A percentile compares a stretch with the other conserved stretches of the same genome.
Evolutionary conservation across 2,797 vertebrate genomes (phyloP).

Genomic region (Myotis planiceps): DNA sequence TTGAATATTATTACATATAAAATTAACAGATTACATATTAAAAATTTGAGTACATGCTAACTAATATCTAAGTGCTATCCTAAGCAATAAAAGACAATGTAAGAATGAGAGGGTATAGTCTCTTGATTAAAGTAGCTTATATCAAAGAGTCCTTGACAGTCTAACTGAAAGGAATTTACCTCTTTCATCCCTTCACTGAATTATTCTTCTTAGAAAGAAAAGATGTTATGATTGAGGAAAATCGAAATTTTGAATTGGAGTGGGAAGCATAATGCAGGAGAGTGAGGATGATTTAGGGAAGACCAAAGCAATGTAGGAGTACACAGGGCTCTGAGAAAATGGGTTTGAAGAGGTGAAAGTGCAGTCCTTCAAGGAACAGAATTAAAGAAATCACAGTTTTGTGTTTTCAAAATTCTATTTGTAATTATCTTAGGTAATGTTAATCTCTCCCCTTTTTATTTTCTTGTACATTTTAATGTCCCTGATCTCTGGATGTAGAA

Average conservation of each 20-base stretch:
- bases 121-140: not conserved
- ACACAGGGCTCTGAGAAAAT: not conserved
- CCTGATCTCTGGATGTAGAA: not conserved
- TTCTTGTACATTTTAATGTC: not conserved
- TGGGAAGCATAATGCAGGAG: not conserved
- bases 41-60: not conserved
- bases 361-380: not conserved
- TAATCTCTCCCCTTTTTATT: not conserved
- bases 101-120: not conserved
- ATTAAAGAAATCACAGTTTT: not conserved
- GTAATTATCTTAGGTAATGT: not conserved
- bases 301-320: not conserved
- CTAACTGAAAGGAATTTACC: not conserved
- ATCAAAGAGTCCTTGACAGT: not conserved
- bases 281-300: not conserved
- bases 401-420: not conserved
- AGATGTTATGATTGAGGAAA: not conserved
- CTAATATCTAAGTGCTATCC: not conserved
- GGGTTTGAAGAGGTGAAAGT: not conserved
- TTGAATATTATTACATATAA: not conserved
- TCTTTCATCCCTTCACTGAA: not conserved
- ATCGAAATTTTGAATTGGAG: not conserved
- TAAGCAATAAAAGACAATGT: not conserved
- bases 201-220: not conserved
- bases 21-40: not conserved